Conservation (phyloP, 2,797 vertebrate species). For the Eulemur coronatus region DNA sequence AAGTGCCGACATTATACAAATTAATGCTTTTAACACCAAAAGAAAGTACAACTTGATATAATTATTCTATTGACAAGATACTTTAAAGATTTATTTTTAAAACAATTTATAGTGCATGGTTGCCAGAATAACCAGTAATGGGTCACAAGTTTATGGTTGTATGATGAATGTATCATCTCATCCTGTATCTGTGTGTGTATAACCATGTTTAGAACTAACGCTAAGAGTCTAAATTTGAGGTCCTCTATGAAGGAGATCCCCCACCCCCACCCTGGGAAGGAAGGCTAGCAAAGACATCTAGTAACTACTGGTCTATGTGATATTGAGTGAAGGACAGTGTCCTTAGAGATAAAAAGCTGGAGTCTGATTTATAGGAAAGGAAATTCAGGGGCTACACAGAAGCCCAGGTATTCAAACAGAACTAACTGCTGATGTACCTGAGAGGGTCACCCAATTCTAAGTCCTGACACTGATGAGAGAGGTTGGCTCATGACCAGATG, state of each 20-base stretch:
- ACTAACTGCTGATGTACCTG: background rate
- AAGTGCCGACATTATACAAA: background rate
- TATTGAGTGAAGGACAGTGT: background rate
- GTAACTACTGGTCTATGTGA: background rate
- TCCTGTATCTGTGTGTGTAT: background rate
- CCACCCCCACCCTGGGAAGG: background rate
- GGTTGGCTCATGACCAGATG: background rate
- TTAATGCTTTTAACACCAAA: background rate
- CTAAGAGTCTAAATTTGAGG: background rate
- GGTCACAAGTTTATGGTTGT: background rate
- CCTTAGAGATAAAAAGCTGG: background rate
- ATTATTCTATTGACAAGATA: background rate
- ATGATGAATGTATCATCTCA: background rate
- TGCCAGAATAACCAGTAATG: background rate
- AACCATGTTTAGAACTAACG: background rate
- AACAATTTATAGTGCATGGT: background rate
- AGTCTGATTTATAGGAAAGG: background rate
- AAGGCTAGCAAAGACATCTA: background rate
- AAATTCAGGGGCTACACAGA: background rate
- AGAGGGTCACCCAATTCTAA: background rate
- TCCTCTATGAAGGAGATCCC: background rate
- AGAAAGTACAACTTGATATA: background rate
- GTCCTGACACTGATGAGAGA: background rate
- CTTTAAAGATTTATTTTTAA: background rate
- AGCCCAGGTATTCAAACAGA: too few relatives aligned